phyloP scores from a whole-genome alignment of 2,797 vertebrate genomes.

The Dipus sagitta region DNA sequence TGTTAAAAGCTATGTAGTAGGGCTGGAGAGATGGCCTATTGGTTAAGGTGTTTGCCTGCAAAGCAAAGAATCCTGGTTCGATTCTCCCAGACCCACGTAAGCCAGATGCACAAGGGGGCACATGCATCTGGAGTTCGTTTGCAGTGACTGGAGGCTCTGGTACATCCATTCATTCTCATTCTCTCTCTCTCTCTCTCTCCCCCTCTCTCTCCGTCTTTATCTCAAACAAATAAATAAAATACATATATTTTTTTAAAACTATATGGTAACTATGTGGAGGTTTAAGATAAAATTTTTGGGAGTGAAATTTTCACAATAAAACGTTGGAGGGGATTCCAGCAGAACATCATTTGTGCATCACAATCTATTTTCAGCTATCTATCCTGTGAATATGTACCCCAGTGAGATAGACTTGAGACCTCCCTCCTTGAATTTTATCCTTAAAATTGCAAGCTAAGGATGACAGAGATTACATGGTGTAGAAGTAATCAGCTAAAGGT shows the following conservation, averaged over 20 bases:
- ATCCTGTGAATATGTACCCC: not conserved
- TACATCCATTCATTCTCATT: no score
- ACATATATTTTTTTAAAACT: no score
- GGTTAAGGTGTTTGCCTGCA: no score
- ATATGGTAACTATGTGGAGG: no score
- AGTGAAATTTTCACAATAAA: constrained; percentile 33
- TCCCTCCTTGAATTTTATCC: not conserved
- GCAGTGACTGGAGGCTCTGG: no score
- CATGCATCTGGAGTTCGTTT: no score
- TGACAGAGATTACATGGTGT: not conserved
- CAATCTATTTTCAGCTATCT: not conserved
- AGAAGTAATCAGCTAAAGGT: not conserved
- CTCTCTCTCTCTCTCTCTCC: no score
- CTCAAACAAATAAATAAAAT: no score
- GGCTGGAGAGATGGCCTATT: not conserved
- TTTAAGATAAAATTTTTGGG: not conserved
- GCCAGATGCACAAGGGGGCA: no score
- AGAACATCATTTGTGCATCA: constrained; percentile 30
- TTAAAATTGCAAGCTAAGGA: constrained; percentile 13
- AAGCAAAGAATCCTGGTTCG: no score
- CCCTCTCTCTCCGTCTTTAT: no score
- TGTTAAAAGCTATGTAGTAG: constrained; percentile 18
- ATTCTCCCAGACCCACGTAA: no score
- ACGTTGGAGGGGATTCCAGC: not conserved
- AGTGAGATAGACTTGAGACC: constrained; percentile 33